A percentile compares a stretch with the other conserved stretches of the same genome.
Evolutionary conservation across 2,113 vertebrate species (phyloP).

Genomic region (Bucco capensis): DNA sequence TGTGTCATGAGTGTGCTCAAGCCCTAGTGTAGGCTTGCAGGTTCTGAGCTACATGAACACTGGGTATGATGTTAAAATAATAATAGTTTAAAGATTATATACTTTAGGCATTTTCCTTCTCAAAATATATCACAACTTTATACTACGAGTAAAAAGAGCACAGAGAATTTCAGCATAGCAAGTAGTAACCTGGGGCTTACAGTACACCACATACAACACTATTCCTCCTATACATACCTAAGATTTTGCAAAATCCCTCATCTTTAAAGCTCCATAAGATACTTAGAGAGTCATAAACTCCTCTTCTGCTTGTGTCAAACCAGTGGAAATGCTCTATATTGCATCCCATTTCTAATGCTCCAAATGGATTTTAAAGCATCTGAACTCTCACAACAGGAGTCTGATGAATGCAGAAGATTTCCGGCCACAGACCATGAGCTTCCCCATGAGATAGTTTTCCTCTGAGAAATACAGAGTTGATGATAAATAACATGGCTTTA

Average conservation of each 20-base stretch:
- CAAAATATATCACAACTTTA: neutral
- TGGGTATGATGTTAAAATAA: neutral
- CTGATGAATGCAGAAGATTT: neutral
- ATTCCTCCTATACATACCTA: neutral
- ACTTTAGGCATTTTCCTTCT: neutral
- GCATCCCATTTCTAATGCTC: neutral
- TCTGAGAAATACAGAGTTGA: slow-evolving; percentile 4
- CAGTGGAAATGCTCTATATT: neutral
- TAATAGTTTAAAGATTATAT: neutral
- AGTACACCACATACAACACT: neutral
- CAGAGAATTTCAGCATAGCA: neutral
- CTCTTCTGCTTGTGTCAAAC: neutral
- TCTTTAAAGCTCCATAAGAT: neutral
- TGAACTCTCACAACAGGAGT: neutral
- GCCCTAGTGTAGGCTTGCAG: neutral
- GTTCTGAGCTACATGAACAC: neutral
- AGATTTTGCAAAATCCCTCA: neutral
- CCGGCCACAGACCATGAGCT: neutral
- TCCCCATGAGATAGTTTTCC: neutral
- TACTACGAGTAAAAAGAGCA: neutral
- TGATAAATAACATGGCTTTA: neutral
- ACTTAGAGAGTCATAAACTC: neutral
- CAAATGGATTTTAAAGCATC: neutral
- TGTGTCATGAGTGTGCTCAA: neutral
- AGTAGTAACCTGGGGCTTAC: neutral